A percentile compares a stretch with the other conserved stretches of the same genome.
phyloP scores from a whole-genome alignment of 2,797 vertebrate genomes.

The Acanthurus tractus region DNA sequence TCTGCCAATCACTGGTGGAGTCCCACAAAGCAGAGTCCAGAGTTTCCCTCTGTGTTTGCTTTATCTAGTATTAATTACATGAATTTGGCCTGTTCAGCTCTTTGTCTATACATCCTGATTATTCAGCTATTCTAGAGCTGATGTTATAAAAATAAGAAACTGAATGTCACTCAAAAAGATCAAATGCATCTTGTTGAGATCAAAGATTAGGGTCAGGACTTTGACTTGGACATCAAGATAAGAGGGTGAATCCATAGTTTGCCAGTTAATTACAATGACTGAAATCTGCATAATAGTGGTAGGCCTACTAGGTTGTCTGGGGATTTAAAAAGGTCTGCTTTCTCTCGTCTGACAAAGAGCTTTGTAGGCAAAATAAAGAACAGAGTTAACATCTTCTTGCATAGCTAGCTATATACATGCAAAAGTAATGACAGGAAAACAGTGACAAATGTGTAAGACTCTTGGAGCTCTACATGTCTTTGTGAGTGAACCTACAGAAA shows the following conservation, averaged over 20 bases:
- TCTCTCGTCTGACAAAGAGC: conserved; percentile 5
- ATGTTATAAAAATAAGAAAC: background rate
- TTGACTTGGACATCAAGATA: background rate
- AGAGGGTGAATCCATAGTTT: conserved; percentile 14
- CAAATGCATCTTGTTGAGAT: conserved; percentile 3
- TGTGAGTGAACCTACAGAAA: no score
- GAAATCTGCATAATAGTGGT: conserved; percentile 14
- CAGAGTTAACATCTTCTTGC: background rate
- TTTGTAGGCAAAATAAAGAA: conserved; percentile 1
- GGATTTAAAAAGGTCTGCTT: conserved; percentile 19
- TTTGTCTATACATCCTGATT: background rate
- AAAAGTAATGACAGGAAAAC: background rate
- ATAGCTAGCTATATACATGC: background rate
- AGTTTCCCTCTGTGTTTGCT: background rate
- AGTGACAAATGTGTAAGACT: no score
- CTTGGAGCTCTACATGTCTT: no score
- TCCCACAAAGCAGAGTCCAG: background rate
- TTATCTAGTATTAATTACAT: background rate
- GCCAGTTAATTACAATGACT: conserved; percentile 28
- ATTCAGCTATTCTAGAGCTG: background rate
- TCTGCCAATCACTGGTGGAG: background rate
- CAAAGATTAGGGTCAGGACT: background rate
- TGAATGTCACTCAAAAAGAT: background rate
- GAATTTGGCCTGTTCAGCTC: background rate
- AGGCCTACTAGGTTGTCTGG: background rate